These are phyloP conservation scores for Abrostola triplasia DNA, from an alignment of 2,888 invertebrate genomes.

Conservation along the genomic window DNA sequence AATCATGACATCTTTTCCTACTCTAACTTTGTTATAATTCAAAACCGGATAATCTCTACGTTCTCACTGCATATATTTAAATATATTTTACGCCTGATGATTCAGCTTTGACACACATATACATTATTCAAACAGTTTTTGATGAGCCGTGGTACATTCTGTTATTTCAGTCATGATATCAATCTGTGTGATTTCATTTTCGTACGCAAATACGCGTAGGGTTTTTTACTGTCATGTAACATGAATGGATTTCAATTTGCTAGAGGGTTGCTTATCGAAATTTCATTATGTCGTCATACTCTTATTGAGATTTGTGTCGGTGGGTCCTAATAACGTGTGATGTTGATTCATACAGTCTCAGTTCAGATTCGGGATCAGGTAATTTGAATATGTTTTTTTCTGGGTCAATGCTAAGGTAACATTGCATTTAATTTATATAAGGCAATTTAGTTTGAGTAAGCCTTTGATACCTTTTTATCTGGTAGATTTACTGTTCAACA, in stretches of 20 bases:
- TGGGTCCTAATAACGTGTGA: neutral
- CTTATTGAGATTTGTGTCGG: neutral
- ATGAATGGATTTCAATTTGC: constrained; percentile 32
- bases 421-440: no score
- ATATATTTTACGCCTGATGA: constrained; percentile 62
- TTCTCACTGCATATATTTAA: constrained; percentile 61
- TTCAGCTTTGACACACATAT: constrained; percentile 57
- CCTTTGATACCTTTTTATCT: no score
- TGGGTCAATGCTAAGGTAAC: no score
- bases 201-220: constrained; percentile 30
- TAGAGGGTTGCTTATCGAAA: constrained; percentile 8
- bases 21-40: constrained; percentile 38
- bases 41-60: constrained; percentile 50
- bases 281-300: constrained; percentile 6
- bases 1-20: constrained; percentile 22
- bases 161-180: constrained; percentile 57
- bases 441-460: no score
- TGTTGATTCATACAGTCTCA: no score
- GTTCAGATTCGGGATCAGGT: no score
- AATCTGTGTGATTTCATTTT: constrained; percentile 51
- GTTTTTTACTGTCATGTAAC: constrained; percentile 6
- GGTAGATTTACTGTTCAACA: no score
- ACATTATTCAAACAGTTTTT: constrained; percentile 66
- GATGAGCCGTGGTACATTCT: constrained; percentile 47
- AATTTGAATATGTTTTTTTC: no score